phyloP scores from a whole-genome alignment of 2,888 invertebrate genomes.

The Erebia ligea region DNA sequence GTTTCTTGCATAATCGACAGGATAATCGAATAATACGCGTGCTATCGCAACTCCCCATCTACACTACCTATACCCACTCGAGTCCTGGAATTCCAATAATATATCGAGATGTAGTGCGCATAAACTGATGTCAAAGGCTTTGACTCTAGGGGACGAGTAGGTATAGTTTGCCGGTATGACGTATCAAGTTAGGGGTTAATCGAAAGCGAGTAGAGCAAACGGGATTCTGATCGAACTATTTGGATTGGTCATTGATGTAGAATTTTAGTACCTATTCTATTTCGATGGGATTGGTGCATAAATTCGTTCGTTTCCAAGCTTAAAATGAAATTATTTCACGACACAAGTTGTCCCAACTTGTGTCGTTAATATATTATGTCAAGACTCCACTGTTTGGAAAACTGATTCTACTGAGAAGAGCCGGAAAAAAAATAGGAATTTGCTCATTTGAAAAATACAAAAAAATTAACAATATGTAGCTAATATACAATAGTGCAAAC shows the following conservation, averaged over 20 bases:
- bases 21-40: neutral
- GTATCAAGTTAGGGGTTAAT: constrained; percentile 25
- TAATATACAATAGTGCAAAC: too few relatives aligned
- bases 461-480: too few relatives aligned
- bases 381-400: too few relatives aligned
- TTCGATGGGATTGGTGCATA: too few relatives aligned
- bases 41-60: neutral
- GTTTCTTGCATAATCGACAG: neutral
- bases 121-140: constrained; percentile 29
- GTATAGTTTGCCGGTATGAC: constrained; percentile 23
- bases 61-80: neutral
- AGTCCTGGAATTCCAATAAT: constrained; percentile 28
- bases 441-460: too few relatives aligned
- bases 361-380: too few relatives aligned
- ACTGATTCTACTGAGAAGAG: too few relatives aligned
- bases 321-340: too few relatives aligned
- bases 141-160: constrained; percentile 10
- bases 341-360: too few relatives aligned
- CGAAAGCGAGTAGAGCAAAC: constrained; percentile 10
- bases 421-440: too few relatives aligned
- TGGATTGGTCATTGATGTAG: neutral
- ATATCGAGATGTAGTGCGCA: constrained; percentile 22
- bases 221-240: neutral
- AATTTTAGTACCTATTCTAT: too few relatives aligned
- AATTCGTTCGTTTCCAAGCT: too few relatives aligned